phyloP scores from a whole-genome alignment of 2,888 invertebrate genomes.

The Chloroclystis v-ata region DNA sequence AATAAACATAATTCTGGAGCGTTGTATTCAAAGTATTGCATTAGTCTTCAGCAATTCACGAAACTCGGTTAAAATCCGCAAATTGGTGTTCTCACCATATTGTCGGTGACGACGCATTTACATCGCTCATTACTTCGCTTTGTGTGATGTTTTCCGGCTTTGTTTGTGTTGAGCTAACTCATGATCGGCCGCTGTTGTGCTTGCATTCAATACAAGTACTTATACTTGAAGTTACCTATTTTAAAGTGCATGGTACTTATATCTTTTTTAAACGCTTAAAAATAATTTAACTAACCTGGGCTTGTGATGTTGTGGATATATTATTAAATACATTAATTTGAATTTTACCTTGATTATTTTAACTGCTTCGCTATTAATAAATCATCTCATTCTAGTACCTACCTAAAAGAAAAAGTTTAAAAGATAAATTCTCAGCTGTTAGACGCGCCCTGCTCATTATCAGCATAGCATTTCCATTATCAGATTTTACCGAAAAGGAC shows the following conservation, averaged over 20 bases:
- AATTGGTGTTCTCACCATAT: conserved; percentile 40
- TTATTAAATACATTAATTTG: no score
- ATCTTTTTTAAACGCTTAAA: no score
- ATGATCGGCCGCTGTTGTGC: background rate
- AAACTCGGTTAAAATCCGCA: conserved; percentile 6
- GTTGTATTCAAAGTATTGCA: background rate
- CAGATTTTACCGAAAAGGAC: conserved; percentile 28
- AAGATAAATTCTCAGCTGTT: no score
- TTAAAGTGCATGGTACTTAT: no score
- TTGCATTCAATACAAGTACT: background rate
- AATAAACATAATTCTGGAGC: no score
- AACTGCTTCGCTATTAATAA: no score
- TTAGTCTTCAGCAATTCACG: conserved; percentile 7
- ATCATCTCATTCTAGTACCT: no score
- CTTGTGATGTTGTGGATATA: no score
- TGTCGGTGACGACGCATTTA: conserved; percentile 56
- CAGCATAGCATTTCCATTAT: conserved; percentile 30
- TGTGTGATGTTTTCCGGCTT: conserved; percentile 13
- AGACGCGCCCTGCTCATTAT: conserved; percentile 10
- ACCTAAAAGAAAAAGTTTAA: no score
- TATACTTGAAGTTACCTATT: no score
- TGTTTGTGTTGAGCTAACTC: conserved; percentile 1
- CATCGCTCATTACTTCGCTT: conserved; percentile 26
- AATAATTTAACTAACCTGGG: no score
- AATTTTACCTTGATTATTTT: no score